These are phyloP conservation scores for Echiichthys vipera DNA, from an alignment of 2,797 vertebrate genomes.

Conservation along the genomic window DNA sequence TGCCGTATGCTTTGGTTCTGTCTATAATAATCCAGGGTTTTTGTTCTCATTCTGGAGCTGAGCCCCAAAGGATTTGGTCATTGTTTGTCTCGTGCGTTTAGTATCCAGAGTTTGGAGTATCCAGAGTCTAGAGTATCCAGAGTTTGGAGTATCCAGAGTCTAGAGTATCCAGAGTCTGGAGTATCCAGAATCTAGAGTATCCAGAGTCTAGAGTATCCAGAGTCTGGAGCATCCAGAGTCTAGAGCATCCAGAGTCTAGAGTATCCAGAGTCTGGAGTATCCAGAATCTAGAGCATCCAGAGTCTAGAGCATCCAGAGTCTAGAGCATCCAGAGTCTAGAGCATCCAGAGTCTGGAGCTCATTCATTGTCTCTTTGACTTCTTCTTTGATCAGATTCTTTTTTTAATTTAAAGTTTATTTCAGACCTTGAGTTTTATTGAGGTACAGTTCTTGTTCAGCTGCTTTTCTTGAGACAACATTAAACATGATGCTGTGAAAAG, in stretches of 20 bases:
- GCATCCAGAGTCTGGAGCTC: not conserved
- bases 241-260: too few species aligned
- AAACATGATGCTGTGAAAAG: not conserved
- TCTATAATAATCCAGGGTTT: not conserved
- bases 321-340: too few species aligned
- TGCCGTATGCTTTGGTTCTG: not conserved
- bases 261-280: not conserved
- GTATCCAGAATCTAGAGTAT: not conserved
- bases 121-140: not conserved
- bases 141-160: slow-evolving; percentile 1
- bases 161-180: not conserved
- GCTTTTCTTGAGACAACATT: not conserved
- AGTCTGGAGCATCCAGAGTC: not conserved
- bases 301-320: too few species aligned
- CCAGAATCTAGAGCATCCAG: not conserved
- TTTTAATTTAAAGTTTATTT: not conserved
- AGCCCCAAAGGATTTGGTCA: not conserved
- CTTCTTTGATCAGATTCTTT: not conserved
- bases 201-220: too few species aligned
- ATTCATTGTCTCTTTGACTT: not conserved
- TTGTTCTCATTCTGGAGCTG: not conserved
- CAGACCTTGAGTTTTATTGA: not conserved
- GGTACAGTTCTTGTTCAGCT: not conserved
- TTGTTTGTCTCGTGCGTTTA: not conserved
- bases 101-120: not conserved